Evolutionary conservation across 2,113 vertebrate species (phyloP), one percentile per base, ranked within the genome.

Genomic region (Baryphthengus martii): DNA sequence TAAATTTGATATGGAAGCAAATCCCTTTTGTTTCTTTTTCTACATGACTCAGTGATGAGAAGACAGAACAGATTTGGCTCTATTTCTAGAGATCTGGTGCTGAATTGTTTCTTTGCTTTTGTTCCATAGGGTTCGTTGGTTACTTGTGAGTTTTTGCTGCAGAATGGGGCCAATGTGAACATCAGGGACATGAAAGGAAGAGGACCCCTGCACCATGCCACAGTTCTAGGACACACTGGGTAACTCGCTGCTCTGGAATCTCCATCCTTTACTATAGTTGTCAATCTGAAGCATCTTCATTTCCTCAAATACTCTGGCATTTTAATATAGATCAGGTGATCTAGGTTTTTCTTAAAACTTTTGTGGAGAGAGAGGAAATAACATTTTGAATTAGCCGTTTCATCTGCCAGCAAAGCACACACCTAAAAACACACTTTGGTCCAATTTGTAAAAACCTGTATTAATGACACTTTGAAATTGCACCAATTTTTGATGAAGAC

Each of bases 161-260:
- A 99, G 97, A 99, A 99, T 39, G 99, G 99, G 74, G 99, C 99
- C 62, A 99, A 99, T 33, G 99, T 99, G 90, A 99, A 99, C 97
- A 98, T 99, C 96, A 98, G 98, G 95, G 99, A 99, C 58, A 72
- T 98, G 71, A 98, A 98, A 72, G 99, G 99, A 50, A 97, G 99
- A 95, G 99, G 99, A 29, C 99, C 99, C 3, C 98, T 99, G 55
- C 99, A 99, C 95, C 99, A 99, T 2, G 99, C 99, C 96, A 99
- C 99, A 0, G 98, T 99, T 97, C 97, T 99, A 50, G 99, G 99
- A 40, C 99, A 99, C 95, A 99, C 99, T 1, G 99, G 99, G 99
- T 99, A 95, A 97, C 35, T 86, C 11, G 4, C 73, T 85, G 68
- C 49, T 66, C 19, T 47, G 49, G 47, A 49, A 2, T 35, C 71